These are phyloP conservation scores for Mycalesis mineus DNA, from an alignment of 2,888 invertebrate species.

Conservation along the genomic window DNA sequence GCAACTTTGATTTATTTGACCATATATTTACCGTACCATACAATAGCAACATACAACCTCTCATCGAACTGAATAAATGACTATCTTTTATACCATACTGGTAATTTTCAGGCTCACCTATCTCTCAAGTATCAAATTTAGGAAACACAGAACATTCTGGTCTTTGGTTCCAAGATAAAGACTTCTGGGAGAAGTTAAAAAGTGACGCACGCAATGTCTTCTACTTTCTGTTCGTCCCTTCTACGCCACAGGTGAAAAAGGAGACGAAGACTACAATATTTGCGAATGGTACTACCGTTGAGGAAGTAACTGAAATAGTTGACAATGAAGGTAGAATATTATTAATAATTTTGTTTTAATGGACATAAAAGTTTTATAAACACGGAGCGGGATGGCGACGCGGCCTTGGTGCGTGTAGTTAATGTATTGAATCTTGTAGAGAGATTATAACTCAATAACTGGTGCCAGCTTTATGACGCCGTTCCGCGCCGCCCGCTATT, in stretches of 20 bases:
- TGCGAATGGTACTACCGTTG: constrained; percentile 50
- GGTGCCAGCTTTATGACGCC: no score
- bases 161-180: constrained; percentile 20
- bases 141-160: not conserved
- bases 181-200: constrained; percentile 34
- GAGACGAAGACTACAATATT: constrained; percentile 41
- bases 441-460: no score
- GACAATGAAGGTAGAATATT: constrained; percentile 14
- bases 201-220: constrained; percentile 33
- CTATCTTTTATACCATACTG: not conserved
- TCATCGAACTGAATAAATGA: no score
- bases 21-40: no score
- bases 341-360: not conserved
- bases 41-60: no score
- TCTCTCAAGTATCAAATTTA: not conserved
- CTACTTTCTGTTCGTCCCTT: constrained; percentile 40
- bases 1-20: no score
- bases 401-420: no score
- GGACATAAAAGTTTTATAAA: no score
- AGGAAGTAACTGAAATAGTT: constrained; percentile 38
- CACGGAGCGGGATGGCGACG: no score
- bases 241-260: constrained; percentile 39
- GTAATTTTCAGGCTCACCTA: not conserved
- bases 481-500: no score
- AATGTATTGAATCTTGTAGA: no score